phyloP scores from a whole-genome alignment of 64 coral and sea anemone species.

The Porites australiensis region DNA sequence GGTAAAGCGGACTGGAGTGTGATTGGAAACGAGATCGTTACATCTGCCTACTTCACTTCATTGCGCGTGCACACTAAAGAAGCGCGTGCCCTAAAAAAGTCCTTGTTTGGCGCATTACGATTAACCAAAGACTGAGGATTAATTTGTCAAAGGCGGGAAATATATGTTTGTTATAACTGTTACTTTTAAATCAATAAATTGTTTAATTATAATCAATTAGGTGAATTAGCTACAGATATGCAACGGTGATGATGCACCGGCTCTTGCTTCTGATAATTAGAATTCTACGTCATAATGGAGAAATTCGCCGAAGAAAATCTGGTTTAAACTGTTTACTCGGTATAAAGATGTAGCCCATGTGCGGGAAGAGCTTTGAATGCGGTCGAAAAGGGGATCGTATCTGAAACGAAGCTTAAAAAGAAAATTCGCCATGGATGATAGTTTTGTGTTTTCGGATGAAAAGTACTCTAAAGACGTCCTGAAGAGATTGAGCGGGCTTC shows the following conservation, averaged over 20 bases:
- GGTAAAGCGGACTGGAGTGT: no score
- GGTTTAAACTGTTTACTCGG: background rate
- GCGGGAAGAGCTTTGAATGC: conserved; percentile 16
- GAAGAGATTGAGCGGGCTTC: conserved; percentile 82
- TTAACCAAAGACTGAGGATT: no score
- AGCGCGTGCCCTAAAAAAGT: no score
- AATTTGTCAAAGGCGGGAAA: no score
- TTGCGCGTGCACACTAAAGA: no score
- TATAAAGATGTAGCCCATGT: conserved; percentile 12
- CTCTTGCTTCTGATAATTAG: background rate
- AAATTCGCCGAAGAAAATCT: background rate
- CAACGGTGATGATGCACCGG: background rate
- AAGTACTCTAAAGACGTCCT: conserved; percentile 95
- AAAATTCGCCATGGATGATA: conserved; percentile 61
- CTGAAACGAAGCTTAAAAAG: conserved; percentile 27
- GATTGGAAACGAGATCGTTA: no score
- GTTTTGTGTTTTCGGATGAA: conserved; percentile 86
- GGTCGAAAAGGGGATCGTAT: conserved; percentile 12
- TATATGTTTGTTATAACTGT: no score
- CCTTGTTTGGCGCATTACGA: no score
- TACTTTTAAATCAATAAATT: no score
- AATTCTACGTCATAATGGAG: conserved; percentile 51
- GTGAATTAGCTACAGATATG: no score
- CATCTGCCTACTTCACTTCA: no score
- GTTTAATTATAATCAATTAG: no score